Evolutionary conservation across 2,888 invertebrate genomes (phyloP).

Genomic region (Aleiodes testaceus): DNA sequence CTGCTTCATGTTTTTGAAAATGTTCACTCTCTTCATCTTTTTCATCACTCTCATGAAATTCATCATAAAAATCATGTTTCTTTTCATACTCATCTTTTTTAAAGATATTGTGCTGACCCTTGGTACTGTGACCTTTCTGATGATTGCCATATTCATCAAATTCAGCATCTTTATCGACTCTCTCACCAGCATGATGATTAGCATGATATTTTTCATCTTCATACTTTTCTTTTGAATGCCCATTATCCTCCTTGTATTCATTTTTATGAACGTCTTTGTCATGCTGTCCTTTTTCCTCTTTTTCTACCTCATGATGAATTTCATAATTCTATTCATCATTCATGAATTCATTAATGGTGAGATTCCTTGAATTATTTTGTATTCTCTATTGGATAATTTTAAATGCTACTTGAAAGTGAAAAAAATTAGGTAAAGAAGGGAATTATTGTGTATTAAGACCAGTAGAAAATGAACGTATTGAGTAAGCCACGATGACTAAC

Average conservation of each 20-base stretch:
- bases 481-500: neutral
- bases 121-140: slow-evolving; percentile 83
- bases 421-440: slow-evolving; percentile 16
- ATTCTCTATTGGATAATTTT: neutral
- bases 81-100: slow-evolving; percentile 86
- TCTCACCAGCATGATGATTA: slow-evolving; percentile 79
- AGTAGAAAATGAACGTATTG: too few relatives aligned
- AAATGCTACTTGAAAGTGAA: slow-evolving; percentile 4
- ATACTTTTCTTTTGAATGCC: slow-evolving; percentile 78
- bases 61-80: slow-evolving; percentile 84
- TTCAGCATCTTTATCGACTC: slow-evolving; percentile 79
- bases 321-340: slow-evolving; percentile 58
- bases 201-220: slow-evolving; percentile 80
- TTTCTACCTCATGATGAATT: slow-evolving; percentile 78
- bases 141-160: slow-evolving; percentile 81
- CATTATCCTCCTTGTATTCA: slow-evolving; percentile 79
- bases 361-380: too few relatives aligned
- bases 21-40: slow-evolving; percentile 80
- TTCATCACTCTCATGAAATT: slow-evolving; percentile 81
- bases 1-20: slow-evolving; percentile 75
- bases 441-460: too few relatives aligned
- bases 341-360: slow-evolving; percentile 7
- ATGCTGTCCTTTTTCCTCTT: slow-evolving; percentile 80
- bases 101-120: slow-evolving; percentile 83
- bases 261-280: slow-evolving; percentile 80